Percentiles rank a stretch among this genome's conserved stretches.
phyloP scores from a whole-genome alignment of 2,113 vertebrate genomes.

The Xenotilapia longispinis region DNA sequence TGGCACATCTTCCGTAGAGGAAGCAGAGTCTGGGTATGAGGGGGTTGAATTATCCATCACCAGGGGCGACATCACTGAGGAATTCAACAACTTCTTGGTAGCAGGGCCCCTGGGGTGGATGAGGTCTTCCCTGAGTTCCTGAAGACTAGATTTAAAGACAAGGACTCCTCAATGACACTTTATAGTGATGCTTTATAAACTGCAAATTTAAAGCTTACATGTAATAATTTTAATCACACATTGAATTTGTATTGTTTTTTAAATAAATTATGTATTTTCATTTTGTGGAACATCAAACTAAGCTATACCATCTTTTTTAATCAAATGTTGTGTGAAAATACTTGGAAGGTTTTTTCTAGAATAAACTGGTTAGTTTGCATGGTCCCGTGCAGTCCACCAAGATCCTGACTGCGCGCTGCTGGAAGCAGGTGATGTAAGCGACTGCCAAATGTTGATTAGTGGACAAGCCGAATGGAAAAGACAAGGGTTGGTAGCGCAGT shows the following conservation, averaged over 20 bases:
- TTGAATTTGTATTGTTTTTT: too few relatives aligned
- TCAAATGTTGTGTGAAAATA: too few relatives aligned
- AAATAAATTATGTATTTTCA: too few relatives aligned
- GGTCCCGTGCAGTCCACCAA: too few relatives aligned
- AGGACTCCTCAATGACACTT: not conserved
- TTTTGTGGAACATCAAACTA: too few relatives aligned
- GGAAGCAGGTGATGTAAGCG: too few relatives aligned
- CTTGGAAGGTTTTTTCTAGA: too few relatives aligned
- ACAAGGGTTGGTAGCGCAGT: not conserved
- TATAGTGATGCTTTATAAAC: not conserved
- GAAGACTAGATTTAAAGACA: not conserved
- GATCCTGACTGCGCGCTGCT: too few relatives aligned
- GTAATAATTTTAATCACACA: not conserved
- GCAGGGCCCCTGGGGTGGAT: not conserved
- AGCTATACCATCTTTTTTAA: too few relatives aligned
- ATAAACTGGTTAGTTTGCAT: too few relatives aligned
- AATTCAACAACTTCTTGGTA: not conserved
- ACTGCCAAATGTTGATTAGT: too few relatives aligned
- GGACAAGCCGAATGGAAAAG: too few relatives aligned
- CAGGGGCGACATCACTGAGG: not conserved
- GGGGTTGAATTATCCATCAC: not conserved
- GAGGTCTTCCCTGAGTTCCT: not conserved
- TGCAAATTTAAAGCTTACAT: rapidly evolving
- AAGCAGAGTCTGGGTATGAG: not conserved
- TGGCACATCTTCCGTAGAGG: not conserved